Conservation (phyloP, 1,140 invertebrate genomes). For the Drosophila repleta region DNA sequence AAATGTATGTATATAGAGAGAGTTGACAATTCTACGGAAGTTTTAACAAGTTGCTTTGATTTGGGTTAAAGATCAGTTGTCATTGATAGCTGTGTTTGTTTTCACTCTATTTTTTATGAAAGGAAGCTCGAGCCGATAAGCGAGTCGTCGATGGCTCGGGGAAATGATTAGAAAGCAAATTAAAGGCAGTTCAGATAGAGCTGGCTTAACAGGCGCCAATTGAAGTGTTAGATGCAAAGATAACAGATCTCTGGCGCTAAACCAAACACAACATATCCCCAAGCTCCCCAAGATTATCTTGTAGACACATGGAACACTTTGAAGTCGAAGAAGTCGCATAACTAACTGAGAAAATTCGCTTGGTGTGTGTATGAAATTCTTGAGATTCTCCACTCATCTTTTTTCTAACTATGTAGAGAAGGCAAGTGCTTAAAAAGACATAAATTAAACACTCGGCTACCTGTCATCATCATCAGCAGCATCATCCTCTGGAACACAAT, state of each 20-base stretch:
- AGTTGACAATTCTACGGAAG: conserved; percentile 33
- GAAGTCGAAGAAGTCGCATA: conserved; percentile 14
- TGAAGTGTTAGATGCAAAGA: neutral
- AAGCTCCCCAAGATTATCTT: neutral
- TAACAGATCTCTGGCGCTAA: neutral
- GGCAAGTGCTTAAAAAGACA: conserved; percentile 81
- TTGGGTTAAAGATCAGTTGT: conserved; percentile 65
- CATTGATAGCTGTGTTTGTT: conserved; percentile 39
- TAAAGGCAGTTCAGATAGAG: conserved; percentile 24
- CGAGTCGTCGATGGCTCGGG: neutral
- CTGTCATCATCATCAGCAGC: conserved; percentile 72
- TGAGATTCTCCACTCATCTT: conserved; percentile 1
- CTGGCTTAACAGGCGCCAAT: conserved; percentile 17
- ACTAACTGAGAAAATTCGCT: conserved; percentile 4
- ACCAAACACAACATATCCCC: neutral
- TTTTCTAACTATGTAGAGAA: conserved; percentile 42
- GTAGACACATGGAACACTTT: neutral
- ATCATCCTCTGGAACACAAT: conserved; percentile 23
- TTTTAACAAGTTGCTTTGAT: conserved; percentile 45
- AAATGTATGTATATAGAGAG: conserved; percentile 48
- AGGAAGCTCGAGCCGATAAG: conserved; percentile 24
- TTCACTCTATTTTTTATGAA: conserved; percentile 2
- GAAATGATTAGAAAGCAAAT: conserved; percentile 14
- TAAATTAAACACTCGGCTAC: conserved; percentile 81
- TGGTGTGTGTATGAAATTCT: neutral